Evolutionary conservation across 2,888 invertebrate species (phyloP), one percentile per base, ranked within the genome.

Genomic region (Eumerus sabulonum): DNA sequence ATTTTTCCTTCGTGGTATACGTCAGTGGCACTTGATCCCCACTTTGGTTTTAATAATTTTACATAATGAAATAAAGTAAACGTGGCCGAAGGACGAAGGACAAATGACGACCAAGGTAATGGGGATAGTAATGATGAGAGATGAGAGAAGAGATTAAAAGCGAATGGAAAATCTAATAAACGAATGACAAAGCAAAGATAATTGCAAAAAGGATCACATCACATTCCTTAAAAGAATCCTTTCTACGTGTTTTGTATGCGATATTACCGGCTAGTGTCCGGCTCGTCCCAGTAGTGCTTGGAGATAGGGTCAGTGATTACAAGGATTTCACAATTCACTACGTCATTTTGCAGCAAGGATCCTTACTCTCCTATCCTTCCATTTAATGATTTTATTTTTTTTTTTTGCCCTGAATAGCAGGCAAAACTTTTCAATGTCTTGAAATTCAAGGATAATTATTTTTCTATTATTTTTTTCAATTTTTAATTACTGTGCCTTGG

Each of bases 401-500:
- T 7, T 27, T 27, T 27, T 27, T 27, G 2, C 7, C 7, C 27
- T 11, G 11, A 40, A 40, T 1, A 11, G 40, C 40, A 40, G 3
- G 3, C 9, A 40, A 40, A 5, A 40, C 11, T 40, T 40, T 40
- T 40, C 9, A 40, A 40, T 11, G 19, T 72, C 54, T 50, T 71
- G 60, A 56, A 71, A 71, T 71, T 64, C 76, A 76, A 76, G 71
- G 64, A 76, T 70, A 60, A 64, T 76, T 70, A 76, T 76, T 76
- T 60, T 64, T 64, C 70, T 36, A 71, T 64, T 72, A 72, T 76
- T 76, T 76, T 60, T 64, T 64, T 76, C 44, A 71, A 71, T 72
- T 76, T 76, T 72, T 72, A 76, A 76, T 72, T 76, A 76, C 71
- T 72, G 76, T 72, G n/a, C 63, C 60, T 60, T 64, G 76, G 76